Conservation (phyloP, 1,140 invertebrate species). For the Eumeta japonica region DNA sequence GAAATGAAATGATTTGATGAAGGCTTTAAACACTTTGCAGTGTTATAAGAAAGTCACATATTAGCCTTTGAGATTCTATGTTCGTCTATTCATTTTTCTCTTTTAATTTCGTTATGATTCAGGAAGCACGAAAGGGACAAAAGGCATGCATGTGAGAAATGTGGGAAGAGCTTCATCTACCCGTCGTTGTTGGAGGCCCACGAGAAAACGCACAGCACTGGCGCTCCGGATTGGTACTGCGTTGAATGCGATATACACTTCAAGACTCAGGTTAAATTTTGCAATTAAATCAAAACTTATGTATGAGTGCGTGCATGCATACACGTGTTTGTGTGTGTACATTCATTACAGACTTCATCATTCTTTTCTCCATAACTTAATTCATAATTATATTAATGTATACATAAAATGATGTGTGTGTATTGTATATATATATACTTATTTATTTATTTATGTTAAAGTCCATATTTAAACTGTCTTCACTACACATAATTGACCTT, state of each 20-base stretch:
- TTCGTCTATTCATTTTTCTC: background rate
- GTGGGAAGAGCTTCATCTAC: constrained; percentile 36
- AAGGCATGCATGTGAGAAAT: constrained; percentile 27
- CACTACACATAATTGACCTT: too few relatives aligned
- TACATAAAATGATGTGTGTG: constrained; percentile 10
- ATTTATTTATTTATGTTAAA: background rate
- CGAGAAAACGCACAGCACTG: constrained; percentile 28
- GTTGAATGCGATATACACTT: constrained; percentile 49
- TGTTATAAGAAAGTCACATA: background rate
- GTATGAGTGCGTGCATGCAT: too few relatives aligned
- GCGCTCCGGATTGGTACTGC: constrained; percentile 40
- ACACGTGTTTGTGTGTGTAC: too few relatives aligned
- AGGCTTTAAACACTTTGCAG: too few relatives aligned
- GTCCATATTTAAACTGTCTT: too few relatives aligned
- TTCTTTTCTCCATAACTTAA: too few relatives aligned
- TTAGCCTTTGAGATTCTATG: background rate
- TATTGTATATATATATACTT: background rate
- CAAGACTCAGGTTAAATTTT: constrained; percentile 37
- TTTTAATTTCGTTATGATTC: background rate
- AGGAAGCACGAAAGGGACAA: constrained; percentile 34
- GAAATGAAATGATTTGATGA: too few relatives aligned
- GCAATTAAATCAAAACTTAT: background rate
- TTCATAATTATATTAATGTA: too few relatives aligned
- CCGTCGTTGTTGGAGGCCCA: constrained; percentile 35
- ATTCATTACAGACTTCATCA: too few relatives aligned